Percentiles rank a stretch among this genome's conserved stretches.
Conservation (phyloP, 1,140 invertebrate species). For the Drosophila teissieri region DNA sequence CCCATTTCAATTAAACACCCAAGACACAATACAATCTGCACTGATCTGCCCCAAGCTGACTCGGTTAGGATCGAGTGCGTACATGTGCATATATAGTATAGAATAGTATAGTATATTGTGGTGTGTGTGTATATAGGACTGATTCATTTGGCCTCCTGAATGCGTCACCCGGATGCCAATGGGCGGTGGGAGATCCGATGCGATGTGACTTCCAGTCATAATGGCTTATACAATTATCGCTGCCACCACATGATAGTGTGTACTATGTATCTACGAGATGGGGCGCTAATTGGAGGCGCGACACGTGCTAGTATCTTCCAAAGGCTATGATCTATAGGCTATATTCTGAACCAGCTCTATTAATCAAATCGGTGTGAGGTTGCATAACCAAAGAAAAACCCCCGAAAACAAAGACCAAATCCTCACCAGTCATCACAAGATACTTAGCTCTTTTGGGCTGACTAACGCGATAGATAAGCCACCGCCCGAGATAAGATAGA, state of each 20-base stretch:
- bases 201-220: conserved; percentile 12
- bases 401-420: conserved; percentile 29
- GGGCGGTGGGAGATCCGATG: background rate
- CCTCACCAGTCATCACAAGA: conserved; percentile 33
- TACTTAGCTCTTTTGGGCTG: conserved; percentile 36
- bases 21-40: conserved; percentile 70
- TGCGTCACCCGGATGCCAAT: conserved; percentile 26
- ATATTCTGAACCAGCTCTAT: conserved; percentile 8
- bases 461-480: conserved; percentile 40
- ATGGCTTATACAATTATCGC: conserved; percentile 47
- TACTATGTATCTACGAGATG: conserved; percentile 15
- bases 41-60: conserved; percentile 70
- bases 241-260: conserved; percentile 36
- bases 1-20: conserved; percentile 50
- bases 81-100: background rate
- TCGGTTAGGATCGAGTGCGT: conserved; percentile 26
- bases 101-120: no score
- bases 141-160: conserved; percentile 24
- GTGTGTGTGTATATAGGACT: background rate
- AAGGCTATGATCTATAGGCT: background rate
- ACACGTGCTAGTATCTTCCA: conserved; percentile 28
- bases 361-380: conserved; percentile 43
- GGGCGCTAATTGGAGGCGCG: conserved; percentile 39
- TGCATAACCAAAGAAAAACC: conserved; percentile 29
- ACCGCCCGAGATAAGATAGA: conserved; percentile 28